Evolutionary conservation across 2,113 vertebrate genomes (phyloP).

Genomic region (Trichechus manatus): DNA sequence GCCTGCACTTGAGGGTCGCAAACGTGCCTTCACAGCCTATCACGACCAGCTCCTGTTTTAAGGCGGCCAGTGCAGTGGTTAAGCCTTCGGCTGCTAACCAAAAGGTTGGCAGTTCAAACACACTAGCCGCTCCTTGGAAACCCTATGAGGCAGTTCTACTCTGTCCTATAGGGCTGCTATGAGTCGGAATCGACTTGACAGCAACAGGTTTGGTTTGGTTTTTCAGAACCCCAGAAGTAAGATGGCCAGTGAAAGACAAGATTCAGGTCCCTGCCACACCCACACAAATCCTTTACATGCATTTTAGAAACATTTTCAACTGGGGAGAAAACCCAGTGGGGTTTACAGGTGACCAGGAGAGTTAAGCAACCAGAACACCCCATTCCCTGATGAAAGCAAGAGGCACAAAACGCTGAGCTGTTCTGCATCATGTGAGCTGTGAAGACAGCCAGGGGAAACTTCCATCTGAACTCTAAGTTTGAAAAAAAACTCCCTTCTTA

Average conservation of each 20-base stretch:
- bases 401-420: neutral
- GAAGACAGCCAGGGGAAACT: neutral
- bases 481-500: neutral
- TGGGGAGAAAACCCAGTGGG: neutral
- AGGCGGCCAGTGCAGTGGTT: neutral
- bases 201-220: no score
- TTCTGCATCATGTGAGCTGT: neutral
- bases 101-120: no score
- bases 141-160: no score
- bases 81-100: no score
- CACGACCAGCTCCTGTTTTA: neutral
- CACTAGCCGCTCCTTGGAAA: no score
- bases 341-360: neutral
- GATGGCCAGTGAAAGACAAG: neutral
- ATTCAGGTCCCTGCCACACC: neutral
- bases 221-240: neutral
- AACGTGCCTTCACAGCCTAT: fast-evolving
- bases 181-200: no score
- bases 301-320: neutral
- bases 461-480: neutral
- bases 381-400: neutral
- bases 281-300: neutral
- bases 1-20: neutral
- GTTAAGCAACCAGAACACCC: neutral
- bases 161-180: no score